These are phyloP conservation scores for Cryptoprocta ferox DNA, from an alignment of 2,797 vertebrate species.

Conservation along the genomic window DNA sequence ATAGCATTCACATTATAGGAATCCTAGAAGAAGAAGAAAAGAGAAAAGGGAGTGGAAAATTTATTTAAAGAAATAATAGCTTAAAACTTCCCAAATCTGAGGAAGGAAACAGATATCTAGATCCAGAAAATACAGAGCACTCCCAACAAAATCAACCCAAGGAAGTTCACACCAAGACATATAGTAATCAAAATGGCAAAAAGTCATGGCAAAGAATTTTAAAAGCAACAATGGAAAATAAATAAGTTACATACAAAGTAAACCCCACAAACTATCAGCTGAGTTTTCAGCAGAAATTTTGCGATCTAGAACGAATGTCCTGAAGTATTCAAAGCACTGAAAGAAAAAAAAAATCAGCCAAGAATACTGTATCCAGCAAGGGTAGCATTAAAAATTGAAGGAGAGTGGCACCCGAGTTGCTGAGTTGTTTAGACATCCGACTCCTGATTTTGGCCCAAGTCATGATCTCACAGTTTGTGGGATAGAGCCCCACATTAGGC, in stretches of 20 bases:
- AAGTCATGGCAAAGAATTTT: neutral
- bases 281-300: neutral
- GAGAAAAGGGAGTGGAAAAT: neutral
- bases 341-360: neutral
- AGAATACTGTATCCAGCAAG: neutral
- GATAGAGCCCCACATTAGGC: no score
- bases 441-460: no score
- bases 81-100: neutral
- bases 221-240: neutral
- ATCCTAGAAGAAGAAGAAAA: neutral
- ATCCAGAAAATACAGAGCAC: neutral
- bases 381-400: neutral
- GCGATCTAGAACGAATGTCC: neutral
- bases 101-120: neutral
- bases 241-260: neutral
- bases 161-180: neutral
- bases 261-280: neutral
- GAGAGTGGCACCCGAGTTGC: neutral
- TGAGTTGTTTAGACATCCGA: no score
- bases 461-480: no score
- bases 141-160: neutral
- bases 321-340: neutral
- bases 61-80: neutral
- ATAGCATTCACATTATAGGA: neutral
- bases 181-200: neutral